Percentiles rank a stretch among this genome's conserved stretches.
Evolutionary conservation across 2,888 invertebrate species (phyloP).

Genomic region (Calameuta filiformis): DNA sequence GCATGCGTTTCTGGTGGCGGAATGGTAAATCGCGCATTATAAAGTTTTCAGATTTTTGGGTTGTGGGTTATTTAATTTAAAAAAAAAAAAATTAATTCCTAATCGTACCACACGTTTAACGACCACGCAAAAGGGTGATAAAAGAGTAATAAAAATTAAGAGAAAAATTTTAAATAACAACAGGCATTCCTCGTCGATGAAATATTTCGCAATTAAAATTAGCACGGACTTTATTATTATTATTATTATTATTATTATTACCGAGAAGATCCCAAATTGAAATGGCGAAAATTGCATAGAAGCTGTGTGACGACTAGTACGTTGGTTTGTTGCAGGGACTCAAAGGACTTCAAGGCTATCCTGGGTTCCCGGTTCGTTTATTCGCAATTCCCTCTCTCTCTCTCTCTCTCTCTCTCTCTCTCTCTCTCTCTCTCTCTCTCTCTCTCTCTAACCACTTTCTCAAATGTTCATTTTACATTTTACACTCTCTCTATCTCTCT

Average conservation of each 20-base stretch:
- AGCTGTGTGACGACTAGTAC: constrained; percentile 22
- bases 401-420: not conserved
- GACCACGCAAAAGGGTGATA: too few species aligned
- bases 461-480: too few species aligned
- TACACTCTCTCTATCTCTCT: not conserved
- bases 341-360: constrained; percentile 69
- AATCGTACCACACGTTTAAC: too few species aligned
- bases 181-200: too few species aligned
- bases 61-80: too few species aligned
- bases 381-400: constrained; percentile 23
- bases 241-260: not conserved
- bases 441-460: not conserved
- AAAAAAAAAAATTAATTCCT: too few species aligned
- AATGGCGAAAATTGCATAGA: not conserved
- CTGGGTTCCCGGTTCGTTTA: constrained; percentile 71
- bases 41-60: too few species aligned
- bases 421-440: not conserved
- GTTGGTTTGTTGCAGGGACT: constrained; percentile 69
- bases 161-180: too few species aligned
- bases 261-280: not conserved
- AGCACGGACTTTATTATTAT: too few species aligned
- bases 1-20: constrained; percentile 4
- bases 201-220: too few species aligned
- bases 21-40: not conserved
- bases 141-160: too few species aligned